Evolutionary conservation across 1,140 invertebrate species (phyloP).

Genomic region (Proctacanthus coquilletti): DNA sequence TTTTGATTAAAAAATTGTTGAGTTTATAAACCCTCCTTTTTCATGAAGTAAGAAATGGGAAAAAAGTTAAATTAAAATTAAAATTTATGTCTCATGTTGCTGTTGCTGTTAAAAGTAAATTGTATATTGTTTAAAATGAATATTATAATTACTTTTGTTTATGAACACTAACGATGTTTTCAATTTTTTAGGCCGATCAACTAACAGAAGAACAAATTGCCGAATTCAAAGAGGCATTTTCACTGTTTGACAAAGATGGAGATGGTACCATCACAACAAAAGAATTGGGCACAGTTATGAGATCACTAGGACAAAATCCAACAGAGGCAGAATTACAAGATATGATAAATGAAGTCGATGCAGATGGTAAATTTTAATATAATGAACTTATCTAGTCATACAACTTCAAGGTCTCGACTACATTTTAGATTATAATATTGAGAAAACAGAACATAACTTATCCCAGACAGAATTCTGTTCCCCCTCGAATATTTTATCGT

Average conservation of each 20-base stretch:
- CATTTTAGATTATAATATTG: too few species aligned
- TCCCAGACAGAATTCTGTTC: too few species aligned
- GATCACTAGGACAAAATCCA: slow-evolving; percentile 96
- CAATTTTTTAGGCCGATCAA: slow-evolving; percentile 72
- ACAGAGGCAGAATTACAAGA: slow-evolving; percentile 98
- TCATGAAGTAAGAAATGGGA: too few species aligned
- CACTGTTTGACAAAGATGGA: slow-evolving; percentile 98
- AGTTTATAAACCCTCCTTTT: too few species aligned
- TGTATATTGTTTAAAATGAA: background rate
- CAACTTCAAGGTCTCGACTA: too few species aligned
- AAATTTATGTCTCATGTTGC: background rate
- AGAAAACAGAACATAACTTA: too few species aligned
- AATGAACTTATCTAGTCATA: too few species aligned
- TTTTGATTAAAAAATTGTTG: too few species aligned
- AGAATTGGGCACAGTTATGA: slow-evolving; percentile 98
- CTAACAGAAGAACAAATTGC: slow-evolving; percentile 96
- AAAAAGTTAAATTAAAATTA: too few species aligned
- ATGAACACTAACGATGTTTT: background rate
- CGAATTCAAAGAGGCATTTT: slow-evolving; percentile 99
- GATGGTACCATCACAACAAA: slow-evolving; percentile 99
- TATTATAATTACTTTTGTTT: background rate
- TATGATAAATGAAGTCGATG: slow-evolving; percentile 99
- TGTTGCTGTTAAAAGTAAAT: background rate
- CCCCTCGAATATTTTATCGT: too few species aligned
- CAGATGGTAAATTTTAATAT: slow-evolving; percentile 87